A percentile compares a stretch with the other conserved stretches of the same genome.
These are phyloP conservation scores for Bucco capensis DNA, from an alignment of 2,113 vertebrate species.

Conservation along the genomic window DNA sequence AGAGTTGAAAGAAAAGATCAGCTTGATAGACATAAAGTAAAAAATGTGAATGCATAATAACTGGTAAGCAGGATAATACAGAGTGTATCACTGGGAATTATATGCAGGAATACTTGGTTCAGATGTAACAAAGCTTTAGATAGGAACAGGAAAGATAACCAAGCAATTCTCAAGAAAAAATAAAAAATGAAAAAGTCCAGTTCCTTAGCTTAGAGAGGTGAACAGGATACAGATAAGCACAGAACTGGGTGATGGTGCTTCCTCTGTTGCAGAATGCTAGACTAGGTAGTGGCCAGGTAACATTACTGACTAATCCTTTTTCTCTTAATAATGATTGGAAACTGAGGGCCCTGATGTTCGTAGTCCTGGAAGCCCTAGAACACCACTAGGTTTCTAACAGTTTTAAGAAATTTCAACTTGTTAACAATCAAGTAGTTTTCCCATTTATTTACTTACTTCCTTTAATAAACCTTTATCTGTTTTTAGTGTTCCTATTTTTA, in stretches of 20 bases:
- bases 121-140: not conserved
- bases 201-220: not conserved
- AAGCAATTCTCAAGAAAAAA: not conserved
- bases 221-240: not conserved
- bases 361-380: not conserved
- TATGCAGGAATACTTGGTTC: not conserved
- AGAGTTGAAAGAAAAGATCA: not conserved
- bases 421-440: too few relatives aligned
- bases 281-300: not conserved
- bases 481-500: not conserved
- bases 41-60: not conserved
- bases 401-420: not conserved
- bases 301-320: not conserved
- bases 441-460: too few relatives aligned
- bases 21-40: not conserved
- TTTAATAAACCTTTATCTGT: not conserved
- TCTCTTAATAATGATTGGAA: not conserved
- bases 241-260: not conserved
- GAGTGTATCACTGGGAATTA: not conserved
- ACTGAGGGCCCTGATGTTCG: not conserved
- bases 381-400: not conserved
- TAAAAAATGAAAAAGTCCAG: not conserved
- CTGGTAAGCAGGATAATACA: not conserved
- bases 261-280: not conserved
- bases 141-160: not conserved